Evolutionary conservation across 2,113 vertebrate species (phyloP), one percentile per base, ranked within the genome.

Genomic region (Apus apus): DNA sequence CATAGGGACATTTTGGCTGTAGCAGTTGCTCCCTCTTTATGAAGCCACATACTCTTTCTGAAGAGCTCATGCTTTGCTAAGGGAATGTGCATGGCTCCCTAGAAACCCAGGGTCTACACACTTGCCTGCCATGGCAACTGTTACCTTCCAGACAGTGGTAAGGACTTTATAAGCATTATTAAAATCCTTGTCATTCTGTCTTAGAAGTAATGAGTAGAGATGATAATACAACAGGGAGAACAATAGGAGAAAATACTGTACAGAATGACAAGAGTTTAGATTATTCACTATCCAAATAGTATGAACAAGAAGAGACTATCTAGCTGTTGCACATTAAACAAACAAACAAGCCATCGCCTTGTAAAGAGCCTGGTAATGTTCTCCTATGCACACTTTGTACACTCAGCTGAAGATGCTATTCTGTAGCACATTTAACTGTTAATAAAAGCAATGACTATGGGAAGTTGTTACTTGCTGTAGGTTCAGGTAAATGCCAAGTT

Each of bases 1-100:
- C 30, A 18, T 1, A 19, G 61, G 21, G 32, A 22, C 32, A 51
- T 0, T 0, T 15, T 68, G 43, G 32, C 50, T 23, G 20, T 64
- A 43, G 23, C 45, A 48, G 27, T 71, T 71, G 21, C 8, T 71
- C 51, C 18, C 16, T 46, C 23, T 58, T 64, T 89, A 11, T 20
- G 21, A 74, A 64, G 62, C 14, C 20, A 26, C 3, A 0, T 72
- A 6, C 9, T 36, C 30, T 73, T 72, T 78, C 53, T 50, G 53
- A 54, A 43, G 13, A 77, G 53, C 54, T 78, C 22, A 5, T 70
- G 43, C 54, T 79, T 36, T 58, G n/a, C 21, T 71, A 54, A 65
- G 65, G 51, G 21, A 46, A 40, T 14, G 4, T 34, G 18, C 46
- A 20, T 1, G 3, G 32, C 45, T 65, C n/a, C 29, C 48, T 74